These are phyloP conservation scores for Adelphocoris suturalis DNA, from an alignment of 2,888 invertebrate genomes.

Conservation along the genomic window DNA sequence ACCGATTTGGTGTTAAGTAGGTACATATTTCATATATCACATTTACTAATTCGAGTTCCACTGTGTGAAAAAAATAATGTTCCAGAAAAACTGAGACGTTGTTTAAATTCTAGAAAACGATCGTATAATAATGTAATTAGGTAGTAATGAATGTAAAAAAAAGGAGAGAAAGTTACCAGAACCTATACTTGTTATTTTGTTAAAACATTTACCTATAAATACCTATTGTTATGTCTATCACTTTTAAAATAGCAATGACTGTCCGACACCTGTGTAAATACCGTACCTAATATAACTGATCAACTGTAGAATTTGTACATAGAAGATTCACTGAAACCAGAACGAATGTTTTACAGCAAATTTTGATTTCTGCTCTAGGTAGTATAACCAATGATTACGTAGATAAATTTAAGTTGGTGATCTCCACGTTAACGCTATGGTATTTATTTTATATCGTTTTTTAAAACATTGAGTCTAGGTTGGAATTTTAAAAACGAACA, in stretches of 20 bases:
- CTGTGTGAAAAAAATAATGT: slow-evolving; percentile 14
- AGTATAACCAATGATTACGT: background rate
- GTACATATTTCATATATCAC: background rate
- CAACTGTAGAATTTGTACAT: slow-evolving; percentile 32
- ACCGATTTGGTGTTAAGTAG: background rate
- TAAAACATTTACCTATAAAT: background rate
- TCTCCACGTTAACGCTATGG: background rate
- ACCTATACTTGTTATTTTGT: slow-evolving; percentile 19
- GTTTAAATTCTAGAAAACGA: background rate
- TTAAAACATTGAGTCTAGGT: background rate
- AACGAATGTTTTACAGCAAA: background rate
- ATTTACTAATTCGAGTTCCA: background rate
- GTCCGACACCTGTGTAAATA: slow-evolving; percentile 32
- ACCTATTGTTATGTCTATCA: background rate
- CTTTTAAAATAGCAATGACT: slow-evolving; percentile 11
- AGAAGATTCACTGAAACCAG: background rate
- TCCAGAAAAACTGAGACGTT: slow-evolving; percentile 26
- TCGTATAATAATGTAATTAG: slow-evolving; percentile 5
- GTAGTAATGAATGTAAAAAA: slow-evolving; percentile 12
- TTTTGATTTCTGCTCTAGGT: slow-evolving; percentile 4
- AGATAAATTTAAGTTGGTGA: background rate
- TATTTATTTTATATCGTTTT: background rate
- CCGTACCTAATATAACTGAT: background rate
- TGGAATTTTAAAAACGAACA: background rate
- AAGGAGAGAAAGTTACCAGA: background rate